These are phyloP conservation scores for Aeoliscus strigatus DNA, from an alignment of 2,797 vertebrate species.

Conservation along the genomic window DNA sequence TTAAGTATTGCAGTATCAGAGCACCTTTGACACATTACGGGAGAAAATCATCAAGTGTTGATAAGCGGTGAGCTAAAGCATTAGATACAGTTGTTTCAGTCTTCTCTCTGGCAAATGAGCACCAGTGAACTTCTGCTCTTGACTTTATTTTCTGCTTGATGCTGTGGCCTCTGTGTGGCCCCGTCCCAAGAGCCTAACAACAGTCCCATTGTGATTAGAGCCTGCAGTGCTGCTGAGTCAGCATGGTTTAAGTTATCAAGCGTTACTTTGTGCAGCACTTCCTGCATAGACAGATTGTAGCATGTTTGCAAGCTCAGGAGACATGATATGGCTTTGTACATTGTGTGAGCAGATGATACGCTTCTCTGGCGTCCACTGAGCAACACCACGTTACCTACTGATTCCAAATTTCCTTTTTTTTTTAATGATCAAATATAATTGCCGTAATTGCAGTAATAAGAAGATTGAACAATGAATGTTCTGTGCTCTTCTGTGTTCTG, in stretches of 20 bases:
- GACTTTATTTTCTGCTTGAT: constrained; percentile 18
- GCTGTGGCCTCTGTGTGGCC: constrained; percentile 2
- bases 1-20: constrained; percentile 28
- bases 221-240: constrained; percentile 31
- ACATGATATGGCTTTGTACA: constrained; percentile 21
- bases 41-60: too few relatives aligned
- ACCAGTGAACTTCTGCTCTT: too few relatives aligned
- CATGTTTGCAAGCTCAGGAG: constrained; percentile 46
- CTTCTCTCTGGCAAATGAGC: constrained; percentile 10
- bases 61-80: constrained; percentile 2
- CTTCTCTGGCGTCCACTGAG: constrained; percentile 46
- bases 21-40: constrained; percentile 20
- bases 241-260: constrained; percentile 5
- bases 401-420: constrained; percentile 46
- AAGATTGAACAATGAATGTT: constrained; percentile 61
- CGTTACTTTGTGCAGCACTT: constrained; percentile 17
- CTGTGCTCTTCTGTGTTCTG: constrained; percentile 49
- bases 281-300: constrained; percentile 1
- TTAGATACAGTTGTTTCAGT: constrained; percentile 1
- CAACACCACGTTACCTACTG: constrained; percentile 25
- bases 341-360: constrained; percentile 37
- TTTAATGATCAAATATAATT: constrained; percentile 57
- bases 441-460: constrained; percentile 49
- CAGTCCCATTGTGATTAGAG: constrained; percentile 7
- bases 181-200: constrained; percentile 6